These are phyloP conservation scores for Cantharis rustica DNA, from an alignment of 2,888 invertebrate genomes.

Conservation along the genomic window DNA sequence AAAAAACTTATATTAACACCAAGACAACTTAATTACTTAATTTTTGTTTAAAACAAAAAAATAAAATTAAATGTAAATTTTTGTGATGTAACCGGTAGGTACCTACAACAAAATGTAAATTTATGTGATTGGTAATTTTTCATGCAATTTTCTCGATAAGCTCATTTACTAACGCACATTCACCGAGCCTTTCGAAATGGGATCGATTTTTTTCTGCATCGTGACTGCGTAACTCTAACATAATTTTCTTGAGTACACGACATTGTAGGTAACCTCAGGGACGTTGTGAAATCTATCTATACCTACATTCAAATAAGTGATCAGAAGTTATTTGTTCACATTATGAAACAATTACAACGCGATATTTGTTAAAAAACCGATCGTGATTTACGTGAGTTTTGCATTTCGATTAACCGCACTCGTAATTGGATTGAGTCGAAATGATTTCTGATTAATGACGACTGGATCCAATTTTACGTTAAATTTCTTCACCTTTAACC, in stretches of 20 bases:
- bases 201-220: conserved; percentile 23
- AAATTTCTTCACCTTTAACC: not conserved
- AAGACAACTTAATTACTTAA: not conserved
- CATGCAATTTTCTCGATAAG: not conserved
- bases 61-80: not conserved
- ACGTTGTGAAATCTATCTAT: conserved; percentile 23
- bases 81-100: not conserved
- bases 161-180: conserved; percentile 20
- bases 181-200: conserved; percentile 24
- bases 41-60: not conserved
- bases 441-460: not conserved
- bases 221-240: conserved; percentile 26
- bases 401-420: not conserved
- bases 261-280: conserved; percentile 25
- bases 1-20: not conserved
- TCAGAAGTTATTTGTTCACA: conserved; percentile 2
- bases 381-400: not conserved
- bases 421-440: not conserved
- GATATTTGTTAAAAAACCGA: not conserved
- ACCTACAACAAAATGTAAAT: not conserved
- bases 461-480: not conserved
- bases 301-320: conserved; percentile 20
- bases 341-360: not conserved
- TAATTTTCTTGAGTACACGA: conserved; percentile 21
- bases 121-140: not conserved